Evolutionary conservation across 2,113 vertebrate species (phyloP).

Genomic region (Sisor rabdophorus): DNA sequence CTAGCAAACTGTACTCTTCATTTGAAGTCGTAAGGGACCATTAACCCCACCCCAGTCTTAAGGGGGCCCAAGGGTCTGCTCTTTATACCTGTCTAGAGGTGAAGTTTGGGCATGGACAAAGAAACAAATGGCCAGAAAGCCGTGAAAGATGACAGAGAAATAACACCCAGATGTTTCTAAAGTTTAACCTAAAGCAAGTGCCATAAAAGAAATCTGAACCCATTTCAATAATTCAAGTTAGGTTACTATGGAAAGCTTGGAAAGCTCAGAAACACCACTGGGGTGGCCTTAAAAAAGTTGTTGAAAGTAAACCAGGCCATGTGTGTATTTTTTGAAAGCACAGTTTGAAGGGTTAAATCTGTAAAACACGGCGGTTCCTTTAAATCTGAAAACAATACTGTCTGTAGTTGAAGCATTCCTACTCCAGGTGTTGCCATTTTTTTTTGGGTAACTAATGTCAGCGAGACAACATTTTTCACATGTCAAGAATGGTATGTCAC

Average conservation of each 20-base stretch:
- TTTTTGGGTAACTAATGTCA: background rate
- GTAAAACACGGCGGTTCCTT: background rate
- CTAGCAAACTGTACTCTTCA: conserved; percentile 41
- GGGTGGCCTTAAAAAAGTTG: background rate
- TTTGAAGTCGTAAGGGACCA: conserved; percentile 22
- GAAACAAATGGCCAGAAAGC: background rate
- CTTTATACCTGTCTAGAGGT: background rate
- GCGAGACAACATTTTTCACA: background rate
- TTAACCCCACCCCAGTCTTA: too few species aligned
- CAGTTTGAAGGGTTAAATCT: background rate
- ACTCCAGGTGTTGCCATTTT: too few species aligned
- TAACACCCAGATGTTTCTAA: background rate
- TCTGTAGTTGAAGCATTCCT: background rate
- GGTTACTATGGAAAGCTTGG: conserved; percentile 42
- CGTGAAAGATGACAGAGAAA: background rate
- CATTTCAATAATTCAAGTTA: conserved; percentile 15
- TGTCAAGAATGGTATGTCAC: background rate
- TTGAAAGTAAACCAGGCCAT: background rate
- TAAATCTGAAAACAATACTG: background rate
- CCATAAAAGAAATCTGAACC: conserved; percentile 10
- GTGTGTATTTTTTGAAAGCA: background rate
- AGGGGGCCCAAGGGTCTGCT: too few species aligned
- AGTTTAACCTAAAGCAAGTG: conserved; percentile 9
- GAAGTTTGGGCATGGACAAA: background rate
- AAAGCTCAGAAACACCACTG: conserved; percentile 44